Base-by-base conservation (phyloP, 2,888 invertebrate species). In the Frankliniella intonsa region DNA sequence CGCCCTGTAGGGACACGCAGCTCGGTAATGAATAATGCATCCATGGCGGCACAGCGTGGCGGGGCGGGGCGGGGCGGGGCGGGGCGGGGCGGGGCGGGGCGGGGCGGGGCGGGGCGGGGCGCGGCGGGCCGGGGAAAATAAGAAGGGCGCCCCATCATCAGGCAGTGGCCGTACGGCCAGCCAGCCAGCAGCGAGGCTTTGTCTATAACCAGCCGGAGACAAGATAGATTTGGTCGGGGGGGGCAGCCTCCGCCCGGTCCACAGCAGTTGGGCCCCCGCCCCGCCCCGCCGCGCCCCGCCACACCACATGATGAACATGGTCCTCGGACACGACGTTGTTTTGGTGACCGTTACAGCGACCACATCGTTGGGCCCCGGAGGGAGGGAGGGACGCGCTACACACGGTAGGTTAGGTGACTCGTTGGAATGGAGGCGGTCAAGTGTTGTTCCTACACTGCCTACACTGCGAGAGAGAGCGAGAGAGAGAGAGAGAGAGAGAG, bases 181-280 rank as follows among this genome's bases (percentile, higher is more conserved):
- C 38, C 38, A 5, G 55, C 55, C 55, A 38, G 38, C 38, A 38
- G 55, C 55, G 55, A 19, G 10, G 69, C 69, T 76, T 76, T 76
- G 69, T 76, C 69, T 76, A 76, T 76, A 76, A 22, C 69, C 69
- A 76, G 55, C 55, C 55, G n/a, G 69, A 76, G 69, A 76, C 69
- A 76, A 76, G 69, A 76, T 76, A 76, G 69, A 76, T 76, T 76
- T 76, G 22, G 69, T 22, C 69, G 22, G 22, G 69, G 69, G 69
- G 22, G n/a, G 22, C 9, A 25, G 25, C 11, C 69, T 22, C 69
- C 25, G 25, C 25, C 0, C 22, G 69, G 25, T 38, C 38, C 38
- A 38, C 38, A 38, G 38, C 38, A 38, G 38, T 38, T 38, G 38
- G 38, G 38, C 38, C 38, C 38, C 38, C 38, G 38, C 38, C 38